Evolutionary conservation across 2,113 vertebrate species (phyloP), one percentile per base, ranked within the genome.

Genomic region (Physeter macrocephalus): DNA sequence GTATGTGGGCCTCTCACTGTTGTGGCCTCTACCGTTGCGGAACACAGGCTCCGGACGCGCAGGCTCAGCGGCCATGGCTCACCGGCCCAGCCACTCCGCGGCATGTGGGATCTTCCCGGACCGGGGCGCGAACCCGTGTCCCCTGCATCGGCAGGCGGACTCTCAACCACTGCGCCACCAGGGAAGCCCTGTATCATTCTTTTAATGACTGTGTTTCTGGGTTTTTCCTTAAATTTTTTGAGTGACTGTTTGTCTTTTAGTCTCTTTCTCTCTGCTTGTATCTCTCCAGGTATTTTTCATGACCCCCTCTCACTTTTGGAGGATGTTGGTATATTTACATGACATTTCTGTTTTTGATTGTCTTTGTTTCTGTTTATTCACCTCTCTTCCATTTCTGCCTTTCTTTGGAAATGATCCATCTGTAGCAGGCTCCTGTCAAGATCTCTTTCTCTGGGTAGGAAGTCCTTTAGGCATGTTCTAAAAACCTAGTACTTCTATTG

Each of bases 391-490:
- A 62, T 36, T 81, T 93, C 71, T 96, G 41, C 20, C 61, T 96
- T 93, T 43, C 59, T 94, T 96, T 87, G 67, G 67, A 97, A 96
- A 94, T 80, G 39, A 2, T 18, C 83, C 39, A 31, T 84, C 66
- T 90, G 11, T 80, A 46, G 34, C 52, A 62, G 54, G 25, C 72
- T 94, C 17, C 59, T 89, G 57, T 72, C 7, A 29, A 71, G 39
- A 87, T 71, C 39, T 89, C 41, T 89, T 91, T 91, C 39, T 92
- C 17, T 80, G n/a, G 17, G 5, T 67, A 75, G 61, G 31, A 92
- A 89, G 11, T 72, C 83, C 21, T 14, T 92, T 17, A 81, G 88
- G 18, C 57, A 81, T 75, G n/a, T 88, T 78, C 69, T 89, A n/a
- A 49, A 90, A 88, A 91, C 8, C 27, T 93, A 72, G 82, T 75